phyloP scores from a whole-genome alignment of 2,113 vertebrate species.

The Camelus bactrianus region DNA sequence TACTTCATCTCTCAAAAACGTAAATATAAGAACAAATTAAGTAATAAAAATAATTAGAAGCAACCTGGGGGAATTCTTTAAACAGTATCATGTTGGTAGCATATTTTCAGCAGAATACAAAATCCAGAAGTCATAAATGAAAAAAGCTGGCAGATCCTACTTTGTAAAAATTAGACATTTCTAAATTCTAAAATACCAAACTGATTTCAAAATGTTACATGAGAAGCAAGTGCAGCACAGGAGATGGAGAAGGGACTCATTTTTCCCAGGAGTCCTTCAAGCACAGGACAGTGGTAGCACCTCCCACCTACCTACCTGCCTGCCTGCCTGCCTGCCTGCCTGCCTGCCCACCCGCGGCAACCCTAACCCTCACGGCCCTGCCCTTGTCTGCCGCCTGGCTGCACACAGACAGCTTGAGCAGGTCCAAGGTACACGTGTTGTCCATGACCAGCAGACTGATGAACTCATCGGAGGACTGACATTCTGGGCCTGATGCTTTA shows the following conservation, averaged over 20 bases:
- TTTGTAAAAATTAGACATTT: neutral
- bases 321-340: no score
- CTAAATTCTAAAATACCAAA: neutral
- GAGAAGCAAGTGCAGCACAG: neutral
- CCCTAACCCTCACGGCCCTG: constrained; percentile 85
- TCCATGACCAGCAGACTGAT: constrained; percentile 95
- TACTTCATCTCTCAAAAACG: neutral
- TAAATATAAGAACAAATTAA: neutral
- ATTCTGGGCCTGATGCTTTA: constrained; percentile 94
- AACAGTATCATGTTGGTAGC: neutral
- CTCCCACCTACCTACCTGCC: no score
- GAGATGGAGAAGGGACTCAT: neutral
- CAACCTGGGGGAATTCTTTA: neutral
- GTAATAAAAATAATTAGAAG: neutral
- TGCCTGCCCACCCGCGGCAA: no score
- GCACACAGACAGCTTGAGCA: constrained; percentile 97
- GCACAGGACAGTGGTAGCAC: neutral
- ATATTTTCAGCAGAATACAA: neutral
- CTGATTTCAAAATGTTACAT: neutral
- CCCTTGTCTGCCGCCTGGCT: constrained; percentile 95
- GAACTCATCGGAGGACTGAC: constrained; percentile 97
- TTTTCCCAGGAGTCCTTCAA: neutral
- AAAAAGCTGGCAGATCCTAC: neutral
- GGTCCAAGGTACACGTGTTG: constrained; percentile 96
- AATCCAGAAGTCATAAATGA: neutral